Conservation (phyloP, 1,140 invertebrate genomes). For the Solenopsis fugax region DNA sequence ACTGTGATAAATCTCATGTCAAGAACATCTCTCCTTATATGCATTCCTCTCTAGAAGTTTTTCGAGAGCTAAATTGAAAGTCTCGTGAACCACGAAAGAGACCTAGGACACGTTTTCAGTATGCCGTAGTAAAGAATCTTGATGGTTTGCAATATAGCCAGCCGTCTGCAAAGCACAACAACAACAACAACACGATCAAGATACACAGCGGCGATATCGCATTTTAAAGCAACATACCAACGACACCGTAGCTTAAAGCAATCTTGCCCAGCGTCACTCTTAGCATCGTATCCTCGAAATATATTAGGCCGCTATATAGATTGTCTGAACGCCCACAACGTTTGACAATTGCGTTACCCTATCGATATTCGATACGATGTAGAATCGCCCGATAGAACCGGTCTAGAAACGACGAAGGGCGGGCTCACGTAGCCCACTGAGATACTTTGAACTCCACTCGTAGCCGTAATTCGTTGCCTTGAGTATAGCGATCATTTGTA, state of each 20-base stretch:
- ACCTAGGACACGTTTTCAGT: not conserved
- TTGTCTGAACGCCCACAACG: constrained; percentile 60
- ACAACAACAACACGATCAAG: not conserved
- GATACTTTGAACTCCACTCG: constrained; percentile 49
- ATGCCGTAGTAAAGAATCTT: constrained; percentile 11
- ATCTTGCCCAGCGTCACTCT: constrained; percentile 49
- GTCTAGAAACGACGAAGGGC: constrained; percentile 50
- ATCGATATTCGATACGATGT: constrained; percentile 74
- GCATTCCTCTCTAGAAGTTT: not conserved
- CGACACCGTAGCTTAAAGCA: constrained; percentile 33
- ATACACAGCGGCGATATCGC: not conserved
- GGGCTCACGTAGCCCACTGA: not conserved
- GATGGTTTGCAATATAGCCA: constrained; percentile 15
- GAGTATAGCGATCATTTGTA: constrained; percentile 73
- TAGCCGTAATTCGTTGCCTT: constrained; percentile 66
- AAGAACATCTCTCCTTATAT: not conserved
- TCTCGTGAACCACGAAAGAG: not conserved
- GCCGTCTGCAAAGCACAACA: constrained; percentile 16
- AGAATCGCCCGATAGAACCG: constrained; percentile 55
- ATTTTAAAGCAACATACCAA: constrained; percentile 47
- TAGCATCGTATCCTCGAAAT: constrained; percentile 51
- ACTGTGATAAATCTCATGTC: constrained; percentile 13
- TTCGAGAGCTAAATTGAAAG: constrained; percentile 29
- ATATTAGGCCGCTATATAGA: constrained; percentile 55
- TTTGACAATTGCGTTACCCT: constrained; percentile 61